These are phyloP conservation scores for Brachypterus glaber DNA, from an alignment of 2,888 invertebrate species.

Conservation along the genomic window DNA sequence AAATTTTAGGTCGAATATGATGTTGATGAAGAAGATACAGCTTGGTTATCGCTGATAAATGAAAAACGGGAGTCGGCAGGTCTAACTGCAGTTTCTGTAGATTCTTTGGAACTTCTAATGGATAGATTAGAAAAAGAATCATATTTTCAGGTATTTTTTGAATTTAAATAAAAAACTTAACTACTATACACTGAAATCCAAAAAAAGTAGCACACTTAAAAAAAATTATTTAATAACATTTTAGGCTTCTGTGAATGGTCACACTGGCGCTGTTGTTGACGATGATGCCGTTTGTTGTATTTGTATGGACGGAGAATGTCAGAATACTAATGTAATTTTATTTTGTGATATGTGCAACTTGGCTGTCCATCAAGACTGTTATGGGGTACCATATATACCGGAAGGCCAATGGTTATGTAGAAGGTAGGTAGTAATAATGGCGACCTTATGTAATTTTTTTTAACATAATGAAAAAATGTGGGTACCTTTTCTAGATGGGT, in stretches of 20 bases:
- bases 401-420: constrained; percentile 91
- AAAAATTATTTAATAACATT: constrained; percentile 9
- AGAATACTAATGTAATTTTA: constrained; percentile 95
- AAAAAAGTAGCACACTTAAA: background rate
- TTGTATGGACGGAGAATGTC: constrained; percentile 97
- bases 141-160: constrained; percentile 65
- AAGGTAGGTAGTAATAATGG: constrained; percentile 29
- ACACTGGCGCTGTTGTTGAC: constrained; percentile 71
- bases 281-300: constrained; percentile 99
- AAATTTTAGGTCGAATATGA: constrained; percentile 72
- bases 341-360: constrained; percentile 99
- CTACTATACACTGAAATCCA: background rate
- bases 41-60: constrained; percentile 87
- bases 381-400: constrained; percentile 64
- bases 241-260: constrained; percentile 58
- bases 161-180: constrained; percentile 2
- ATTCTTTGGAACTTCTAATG: constrained; percentile 91
- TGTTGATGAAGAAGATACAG: constrained; percentile 95
- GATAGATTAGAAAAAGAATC: constrained; percentile 97
- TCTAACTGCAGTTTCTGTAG: constrained; percentile 69
- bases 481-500: too few species aligned
- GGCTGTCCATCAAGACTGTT: constrained; percentile 98
- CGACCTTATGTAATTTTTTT: too few species aligned
- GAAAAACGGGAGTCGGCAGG: constrained; percentile 65
- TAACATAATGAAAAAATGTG: too few species aligned